Percentiles rank a stretch among this genome's conserved stretches.
These are phyloP conservation scores for Coecobrya sp. DNA, from an alignment of 2,888 invertebrate species.

Conservation along the genomic window DNA sequence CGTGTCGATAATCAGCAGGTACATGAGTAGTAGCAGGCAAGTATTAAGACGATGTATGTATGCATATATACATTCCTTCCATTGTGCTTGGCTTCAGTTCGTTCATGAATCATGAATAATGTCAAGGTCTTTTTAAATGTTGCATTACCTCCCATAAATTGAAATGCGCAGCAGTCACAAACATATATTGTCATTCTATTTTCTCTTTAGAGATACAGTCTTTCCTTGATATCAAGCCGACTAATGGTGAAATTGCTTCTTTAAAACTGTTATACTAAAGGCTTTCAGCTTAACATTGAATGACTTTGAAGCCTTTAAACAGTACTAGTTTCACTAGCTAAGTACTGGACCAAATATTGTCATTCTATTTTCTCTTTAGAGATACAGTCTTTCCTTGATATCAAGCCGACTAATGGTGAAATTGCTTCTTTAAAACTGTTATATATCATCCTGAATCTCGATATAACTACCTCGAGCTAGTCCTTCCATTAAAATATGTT, in stretches of 20 bases:
- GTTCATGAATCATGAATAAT: slow-evolving; percentile 74
- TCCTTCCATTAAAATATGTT: not conserved
- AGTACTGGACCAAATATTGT: slow-evolving; percentile 40
- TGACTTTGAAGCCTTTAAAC: too few species aligned
- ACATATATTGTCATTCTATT: slow-evolving; percentile 38
- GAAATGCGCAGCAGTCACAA: slow-evolving; percentile 32
- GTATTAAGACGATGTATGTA: too few species aligned
- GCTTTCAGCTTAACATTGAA: too few species aligned
- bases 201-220: slow-evolving; percentile 7
- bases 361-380: slow-evolving; percentile 36
- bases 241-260: not conserved
- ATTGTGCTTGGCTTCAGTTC: not conserved
- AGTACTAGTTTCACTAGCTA: too few species aligned
- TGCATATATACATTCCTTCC: not conserved
- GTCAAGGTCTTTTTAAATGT: slow-evolving; percentile 77
- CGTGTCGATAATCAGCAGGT: slow-evolving; percentile 57
- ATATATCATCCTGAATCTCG: not conserved
- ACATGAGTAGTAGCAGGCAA: not conserved
- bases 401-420: slow-evolving; percentile 11
- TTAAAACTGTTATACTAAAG: too few species aligned
- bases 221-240: not conserved
- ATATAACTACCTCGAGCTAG: not conserved
- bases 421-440: not conserved
- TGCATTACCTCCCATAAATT: slow-evolving; percentile 37
- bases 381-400: not conserved